These are phyloP conservation scores for Drosophila mayri DNA, from an alignment of 1,140 invertebrate genomes.

Conservation along the genomic window DNA sequence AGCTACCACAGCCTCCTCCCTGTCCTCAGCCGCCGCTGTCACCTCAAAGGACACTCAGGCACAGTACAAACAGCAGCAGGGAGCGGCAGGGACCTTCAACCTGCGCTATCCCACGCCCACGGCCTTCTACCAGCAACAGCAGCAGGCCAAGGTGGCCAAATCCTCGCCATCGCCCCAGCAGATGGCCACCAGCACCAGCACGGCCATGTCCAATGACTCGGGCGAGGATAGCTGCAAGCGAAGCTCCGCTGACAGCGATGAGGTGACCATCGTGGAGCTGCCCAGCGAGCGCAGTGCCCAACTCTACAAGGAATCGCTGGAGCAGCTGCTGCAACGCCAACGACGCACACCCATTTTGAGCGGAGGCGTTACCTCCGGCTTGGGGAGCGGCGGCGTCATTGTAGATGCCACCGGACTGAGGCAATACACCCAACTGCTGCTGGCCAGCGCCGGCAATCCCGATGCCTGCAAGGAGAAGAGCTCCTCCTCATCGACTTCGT, in stretches of 20 bases:
- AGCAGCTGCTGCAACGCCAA: conserved; percentile 71
- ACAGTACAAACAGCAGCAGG: conserved; percentile 67
- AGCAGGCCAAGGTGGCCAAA: conserved; percentile 58
- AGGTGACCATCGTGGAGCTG: conserved; percentile 73
- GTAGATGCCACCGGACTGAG: conserved; percentile 65
- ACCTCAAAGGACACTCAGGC: conserved; percentile 56
- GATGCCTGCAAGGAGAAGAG: conserved; percentile 84
- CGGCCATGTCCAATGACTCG: conserved; percentile 29
- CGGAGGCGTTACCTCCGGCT: neutral
- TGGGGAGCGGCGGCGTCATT: conserved; percentile 40
- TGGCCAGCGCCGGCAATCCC: conserved; percentile 45
- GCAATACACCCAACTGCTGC: conserved; percentile 73
- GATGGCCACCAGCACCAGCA: conserved; percentile 69
- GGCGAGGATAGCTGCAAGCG: conserved; percentile 48
- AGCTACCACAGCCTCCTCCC: conserved; percentile 39
- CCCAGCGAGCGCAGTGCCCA: conserved; percentile 63
- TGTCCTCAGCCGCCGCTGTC: conserved; percentile 29
- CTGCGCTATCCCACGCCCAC: conserved; percentile 66
- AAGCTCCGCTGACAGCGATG: conserved; percentile 57
- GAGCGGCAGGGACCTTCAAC: conserved; percentile 39
- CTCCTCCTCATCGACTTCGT: conserved; percentile 84
- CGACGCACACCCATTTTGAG: conserved; percentile 21
- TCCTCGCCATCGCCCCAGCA: conserved; percentile 75
- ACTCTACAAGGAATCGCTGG: conserved; percentile 79
- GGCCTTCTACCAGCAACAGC: conserved; percentile 59